These are phyloP conservation scores for Teleogryllus occipitalis DNA, from an alignment of 1,140 invertebrate genomes.

Conservation along the genomic window DNA sequence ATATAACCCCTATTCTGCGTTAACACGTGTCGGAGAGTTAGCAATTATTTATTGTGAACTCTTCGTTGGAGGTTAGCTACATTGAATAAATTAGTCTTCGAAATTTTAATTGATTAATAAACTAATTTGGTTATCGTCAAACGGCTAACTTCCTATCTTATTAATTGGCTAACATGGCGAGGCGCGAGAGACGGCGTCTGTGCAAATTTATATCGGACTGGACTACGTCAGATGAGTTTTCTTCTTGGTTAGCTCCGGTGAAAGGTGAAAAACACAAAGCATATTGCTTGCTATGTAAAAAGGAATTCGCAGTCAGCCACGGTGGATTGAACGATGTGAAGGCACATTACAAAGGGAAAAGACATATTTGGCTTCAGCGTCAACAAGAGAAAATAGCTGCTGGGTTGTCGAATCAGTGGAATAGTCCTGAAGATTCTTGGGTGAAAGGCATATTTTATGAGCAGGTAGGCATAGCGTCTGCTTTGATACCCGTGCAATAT, in stretches of 20 bases:
- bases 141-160: background rate
- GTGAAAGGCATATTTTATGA: constrained; percentile 13
- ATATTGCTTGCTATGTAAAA: constrained; percentile 33
- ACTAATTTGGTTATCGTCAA: constrained; percentile 1
- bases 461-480: constrained; percentile 9
- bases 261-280: constrained; percentile 33
- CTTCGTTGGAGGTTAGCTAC: too few species aligned
- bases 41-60: background rate
- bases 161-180: constrained; percentile 28
- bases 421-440: constrained; percentile 7
- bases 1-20: background rate
- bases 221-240: constrained; percentile 30
- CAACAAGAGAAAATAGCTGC: constrained; percentile 13
- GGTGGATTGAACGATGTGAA: constrained; percentile 33
- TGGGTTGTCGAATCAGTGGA: constrained; percentile 9
- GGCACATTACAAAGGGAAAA: constrained; percentile 34
- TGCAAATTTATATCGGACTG: constrained; percentile 34
- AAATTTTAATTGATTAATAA: background rate
- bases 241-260: constrained; percentile 31
- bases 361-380: constrained; percentile 26
- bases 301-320: constrained; percentile 33
- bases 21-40: background rate
- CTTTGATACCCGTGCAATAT: background rate
- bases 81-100: too few species aligned
- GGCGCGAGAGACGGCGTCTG: constrained; percentile 29